Base-by-base conservation (phyloP, 1,140 invertebrate species). In the Drosophila saltans region DNA sequence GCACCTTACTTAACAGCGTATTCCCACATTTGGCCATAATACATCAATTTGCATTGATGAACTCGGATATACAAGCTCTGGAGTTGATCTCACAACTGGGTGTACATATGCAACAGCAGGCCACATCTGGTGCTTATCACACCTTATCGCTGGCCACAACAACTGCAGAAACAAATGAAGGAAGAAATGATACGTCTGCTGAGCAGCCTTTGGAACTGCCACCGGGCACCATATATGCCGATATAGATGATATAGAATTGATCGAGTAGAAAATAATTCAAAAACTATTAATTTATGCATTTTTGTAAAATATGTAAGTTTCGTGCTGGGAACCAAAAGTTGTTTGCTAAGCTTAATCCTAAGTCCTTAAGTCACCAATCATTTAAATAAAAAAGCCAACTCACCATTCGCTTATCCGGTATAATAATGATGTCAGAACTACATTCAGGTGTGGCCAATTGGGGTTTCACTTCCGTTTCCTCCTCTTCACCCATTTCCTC, bases 171-270 rank as follows among this genome's bases (percentile, higher is more conserved):
- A 63, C 24, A 24, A 26, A 39, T 6, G 26, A 60, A 26, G 1
- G 43, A 63, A 16, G 66, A 71, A 43, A 55, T 90, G 16, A 78
- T 80, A 16, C 16, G 7, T 69, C 83, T 11, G 81, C 0, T 81
- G 9, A 89, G 66, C 40, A 78, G 45, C 21, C 45, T 52, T 52
- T 52, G 21, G 45, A 77, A 52, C 55, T 89, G 16, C 85, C 84
- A 6, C 84, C 85, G 10, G 84, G 89, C 9, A 89, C 69, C 33
- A 78, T 91, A 21, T 91, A 73, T 39, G 85, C 85, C 2, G 90
- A 91, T 52, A 90, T 91, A 10, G 90, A 91, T 76, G 90, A 91
- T 66, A 91, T 91, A 11, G 90, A 90, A 48, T 72, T 91, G 28
- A 89, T 91, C 30, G 90, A 91, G 66, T 91, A 90, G 70, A 6